Base-by-base conservation (phyloP, 2,113 vertebrate genomes). In the Columba livia region DNA sequence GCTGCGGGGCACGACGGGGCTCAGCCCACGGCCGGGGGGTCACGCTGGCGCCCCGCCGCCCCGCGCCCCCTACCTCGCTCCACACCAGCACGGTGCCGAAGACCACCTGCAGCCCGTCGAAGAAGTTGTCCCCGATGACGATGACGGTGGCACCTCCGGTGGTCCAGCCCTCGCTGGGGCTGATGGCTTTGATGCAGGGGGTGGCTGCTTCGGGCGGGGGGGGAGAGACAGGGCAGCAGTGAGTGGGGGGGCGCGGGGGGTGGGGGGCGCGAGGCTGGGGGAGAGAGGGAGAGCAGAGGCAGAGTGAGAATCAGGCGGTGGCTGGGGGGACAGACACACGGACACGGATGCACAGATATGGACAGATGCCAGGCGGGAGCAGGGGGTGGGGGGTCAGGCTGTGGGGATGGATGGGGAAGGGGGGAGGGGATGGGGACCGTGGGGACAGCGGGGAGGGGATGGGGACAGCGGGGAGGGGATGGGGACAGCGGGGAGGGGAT, bases 121-220 rank as follows among this genome's bases (percentile, higher is more conserved):
- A 44, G 42, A 44, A 44, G 42, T 44, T 44, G 42, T 44, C 99
- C 4, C 99, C 99, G 77, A 99, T 99, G 96, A 99, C 98, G 95
- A 99, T 99, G 97, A 99, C 99, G 1, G 99, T 99, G 98, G 99
- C 99, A 0, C 99, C 99, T 5, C 99, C 99, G 0, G 99, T 99
- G 65, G 99, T 99, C 99, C 99, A 99, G 84, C 99, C 99, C 91
- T 99, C 99, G 61, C 99, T 99, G 8, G 99, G 99, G 92, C 99
- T 99, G 97, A 99, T 99, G 97, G 99, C 99, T 94, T 99, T 99
- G 98, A 99, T 99, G 98, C 99, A 99, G 74, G 99, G 99, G 74
- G 99, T 99, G 95, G 99, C 99, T 98, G 99, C 99, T 99, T 98
- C 95, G 97, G 92, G 96, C n/a, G 88, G 83, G 95, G 69, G 95